A percentile compares a stretch with the other conserved stretches of the same genome.
phyloP scores from a whole-genome alignment of 2,113 vertebrate species.

The Carassius gibelio region DNA sequence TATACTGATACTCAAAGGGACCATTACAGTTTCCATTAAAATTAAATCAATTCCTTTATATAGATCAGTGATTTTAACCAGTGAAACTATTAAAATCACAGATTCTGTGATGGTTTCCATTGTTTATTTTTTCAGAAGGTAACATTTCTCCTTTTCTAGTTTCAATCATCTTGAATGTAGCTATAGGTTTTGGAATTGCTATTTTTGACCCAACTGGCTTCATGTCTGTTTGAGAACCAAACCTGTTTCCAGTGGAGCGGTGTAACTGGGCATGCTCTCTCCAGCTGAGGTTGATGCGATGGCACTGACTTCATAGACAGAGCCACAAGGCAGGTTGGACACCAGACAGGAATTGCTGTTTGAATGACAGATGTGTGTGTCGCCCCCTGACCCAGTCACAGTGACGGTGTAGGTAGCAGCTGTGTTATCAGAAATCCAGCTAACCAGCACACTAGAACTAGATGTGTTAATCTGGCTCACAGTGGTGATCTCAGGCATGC shows the following conservation, averaged over 20 bases:
- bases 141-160: too few species aligned
- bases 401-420: constrained; percentile 77
- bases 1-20: neutral
- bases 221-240: neutral
- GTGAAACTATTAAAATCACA: too few species aligned
- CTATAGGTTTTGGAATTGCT: neutral
- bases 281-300: constrained; percentile 77
- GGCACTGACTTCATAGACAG: constrained; percentile 79
- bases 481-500: constrained; percentile 80
- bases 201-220: neutral
- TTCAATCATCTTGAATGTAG: neutral
- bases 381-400: constrained; percentile 55
- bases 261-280: constrained; percentile 86
- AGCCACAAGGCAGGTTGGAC: constrained; percentile 81
- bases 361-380: constrained; percentile 72
- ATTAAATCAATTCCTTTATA: too few species aligned
- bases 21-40: too few species aligned
- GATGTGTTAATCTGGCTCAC: constrained; percentile 72
- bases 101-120: too few species aligned
- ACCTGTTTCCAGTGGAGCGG: constrained; percentile 84
- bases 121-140: too few species aligned
- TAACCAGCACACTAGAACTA: constrained; percentile 69
- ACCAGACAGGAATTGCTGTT: constrained; percentile 75
- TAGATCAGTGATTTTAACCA: too few species aligned
- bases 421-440: constrained; percentile 77